A percentile compares a stretch with the other conserved stretches of the same genome.
Conservation (phyloP, 1,140 invertebrate genomes). For the Drosophila repletoides region DNA sequence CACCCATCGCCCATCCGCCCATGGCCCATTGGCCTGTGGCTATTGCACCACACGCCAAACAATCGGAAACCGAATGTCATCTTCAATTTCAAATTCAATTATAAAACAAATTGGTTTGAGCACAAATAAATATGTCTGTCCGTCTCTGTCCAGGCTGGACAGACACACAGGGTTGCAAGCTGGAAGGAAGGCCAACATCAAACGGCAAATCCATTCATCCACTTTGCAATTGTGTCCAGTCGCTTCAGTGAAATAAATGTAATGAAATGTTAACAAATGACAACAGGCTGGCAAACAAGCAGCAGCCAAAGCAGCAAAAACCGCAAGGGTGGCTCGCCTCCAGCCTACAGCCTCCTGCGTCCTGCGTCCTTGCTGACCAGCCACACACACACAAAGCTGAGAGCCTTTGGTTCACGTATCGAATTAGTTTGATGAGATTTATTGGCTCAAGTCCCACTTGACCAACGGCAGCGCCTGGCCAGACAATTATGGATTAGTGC, state of each 20-base stretch:
- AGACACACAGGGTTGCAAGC: neutral
- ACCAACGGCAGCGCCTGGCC: constrained; percentile 52
- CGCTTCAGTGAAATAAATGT: constrained; percentile 68
- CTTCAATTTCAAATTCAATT: constrained; percentile 83
- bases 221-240: constrained; percentile 77
- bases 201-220: constrained; percentile 77
- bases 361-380: constrained; percentile 27
- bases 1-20: too few species aligned
- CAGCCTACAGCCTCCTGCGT: too few species aligned
- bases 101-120: constrained; percentile 82
- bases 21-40: constrained; percentile 63
- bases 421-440: constrained; percentile 81
- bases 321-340: constrained; percentile 66
- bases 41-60: constrained; percentile 71
- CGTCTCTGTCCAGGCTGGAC: neutral
- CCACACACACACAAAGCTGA: constrained; percentile 4
- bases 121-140: constrained; percentile 60
- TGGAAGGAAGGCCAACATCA: constrained; percentile 50
- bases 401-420: constrained; percentile 46
- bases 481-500: constrained; percentile 81
- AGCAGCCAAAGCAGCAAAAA: constrained; percentile 45
- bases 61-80: constrained; percentile 80
- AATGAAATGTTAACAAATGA: constrained; percentile 82
- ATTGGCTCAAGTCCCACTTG: constrained; percentile 80
- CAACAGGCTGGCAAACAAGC: constrained; percentile 78